These are phyloP conservation scores for Eupithecia subumbrata DNA, from an alignment of 2,888 invertebrate species.

Conservation along the genomic window DNA sequence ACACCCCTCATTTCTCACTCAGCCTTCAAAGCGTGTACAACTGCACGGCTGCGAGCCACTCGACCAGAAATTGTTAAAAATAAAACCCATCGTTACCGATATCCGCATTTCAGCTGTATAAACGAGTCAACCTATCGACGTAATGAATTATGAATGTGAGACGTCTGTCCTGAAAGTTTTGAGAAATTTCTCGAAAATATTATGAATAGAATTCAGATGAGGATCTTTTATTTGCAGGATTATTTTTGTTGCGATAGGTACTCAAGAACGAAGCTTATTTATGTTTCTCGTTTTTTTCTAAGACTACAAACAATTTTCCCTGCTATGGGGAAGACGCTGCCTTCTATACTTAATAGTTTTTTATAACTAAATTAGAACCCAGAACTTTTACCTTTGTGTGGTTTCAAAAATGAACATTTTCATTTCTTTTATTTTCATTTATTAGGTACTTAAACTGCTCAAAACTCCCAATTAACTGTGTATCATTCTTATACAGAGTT, in stretches of 20 bases:
- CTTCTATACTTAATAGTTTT: too few relatives aligned
- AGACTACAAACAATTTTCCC: too few relatives aligned
- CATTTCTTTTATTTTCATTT: too few relatives aligned
- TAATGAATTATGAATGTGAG: constrained; percentile 46
- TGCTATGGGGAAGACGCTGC: too few relatives aligned
- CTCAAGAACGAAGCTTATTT: not conserved
- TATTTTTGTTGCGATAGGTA: not conserved
- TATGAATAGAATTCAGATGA: not conserved
- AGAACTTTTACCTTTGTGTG: too few relatives aligned
- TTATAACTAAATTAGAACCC: too few relatives aligned
- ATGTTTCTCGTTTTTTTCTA: too few relatives aligned
- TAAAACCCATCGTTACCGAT: constrained; percentile 39
- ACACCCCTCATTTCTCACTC: not conserved
- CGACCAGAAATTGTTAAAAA: constrained; percentile 26
- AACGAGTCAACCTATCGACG: constrained; percentile 27
- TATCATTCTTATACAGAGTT: not conserved
- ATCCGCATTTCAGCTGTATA: constrained; percentile 39
- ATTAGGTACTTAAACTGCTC: not conserved
- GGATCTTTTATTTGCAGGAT: not conserved
- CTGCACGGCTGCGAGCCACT: constrained; percentile 14
- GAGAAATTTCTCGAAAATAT: not conserved
- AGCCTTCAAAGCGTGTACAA: not conserved
- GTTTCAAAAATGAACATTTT: too few relatives aligned
- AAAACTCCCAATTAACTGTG: too few relatives aligned
- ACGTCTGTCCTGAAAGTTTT: not conserved